Evolutionary conservation across 1,140 invertebrate genomes (phyloP).

Genomic region (Tetragnatha versicolor): DNA sequence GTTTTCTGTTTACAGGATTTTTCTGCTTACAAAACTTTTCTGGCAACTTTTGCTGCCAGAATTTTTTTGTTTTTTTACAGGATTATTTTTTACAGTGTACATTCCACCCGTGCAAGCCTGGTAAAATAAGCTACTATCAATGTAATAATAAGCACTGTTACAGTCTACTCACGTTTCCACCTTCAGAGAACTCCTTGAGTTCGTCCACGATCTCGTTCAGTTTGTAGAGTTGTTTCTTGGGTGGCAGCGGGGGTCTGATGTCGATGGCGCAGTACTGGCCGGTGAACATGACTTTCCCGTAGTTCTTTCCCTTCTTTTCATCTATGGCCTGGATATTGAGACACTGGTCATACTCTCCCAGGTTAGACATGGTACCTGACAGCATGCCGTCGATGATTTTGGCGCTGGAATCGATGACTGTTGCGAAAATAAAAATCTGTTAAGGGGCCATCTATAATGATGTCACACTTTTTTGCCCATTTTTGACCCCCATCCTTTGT

Average conservation of each 20-base stretch:
- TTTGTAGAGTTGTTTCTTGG: constrained; percentile 9
- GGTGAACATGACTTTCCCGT: constrained; percentile 10
- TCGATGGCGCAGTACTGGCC: constrained; percentile 30
- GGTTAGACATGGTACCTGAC: constrained; percentile 17
- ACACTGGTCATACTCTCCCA: constrained; percentile 55
- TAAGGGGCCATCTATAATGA: background rate
- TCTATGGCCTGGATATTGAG: background rate
- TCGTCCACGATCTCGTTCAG: constrained; percentile 14
- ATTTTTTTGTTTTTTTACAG: too few relatives aligned
- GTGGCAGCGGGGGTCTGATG: constrained; percentile 24
- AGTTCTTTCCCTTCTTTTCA: background rate
- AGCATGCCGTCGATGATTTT: constrained; percentile 40
- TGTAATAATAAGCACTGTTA: background rate
- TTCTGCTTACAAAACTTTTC: too few relatives aligned
- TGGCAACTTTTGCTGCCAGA: too few relatives aligned
- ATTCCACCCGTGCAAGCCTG: background rate
- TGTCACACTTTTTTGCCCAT: background rate
- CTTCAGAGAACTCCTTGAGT: constrained; percentile 21
- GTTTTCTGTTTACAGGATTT: too few relatives aligned
- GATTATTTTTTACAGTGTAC: too few relatives aligned
- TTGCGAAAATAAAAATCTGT: background rate
- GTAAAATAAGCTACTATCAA: background rate
- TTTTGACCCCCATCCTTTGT: background rate
- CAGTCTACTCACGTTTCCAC: constrained; percentile 6
- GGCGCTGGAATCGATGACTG: constrained; percentile 51